Conservation (phyloP, 2,797 vertebrate species). For the Ptychobarbus kaznakovi region DNA sequence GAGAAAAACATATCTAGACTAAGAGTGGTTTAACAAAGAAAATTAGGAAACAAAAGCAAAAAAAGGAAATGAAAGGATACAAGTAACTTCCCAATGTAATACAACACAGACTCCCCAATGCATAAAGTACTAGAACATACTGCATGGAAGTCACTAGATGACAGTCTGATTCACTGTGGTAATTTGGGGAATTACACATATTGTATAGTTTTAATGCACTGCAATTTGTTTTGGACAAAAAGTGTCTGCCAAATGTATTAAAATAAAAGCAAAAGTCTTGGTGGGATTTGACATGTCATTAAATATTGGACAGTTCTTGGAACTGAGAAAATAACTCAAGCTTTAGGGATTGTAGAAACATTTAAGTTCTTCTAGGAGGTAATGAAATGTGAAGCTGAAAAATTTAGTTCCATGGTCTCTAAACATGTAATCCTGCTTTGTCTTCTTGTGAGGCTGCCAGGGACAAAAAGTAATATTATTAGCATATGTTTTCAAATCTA, state of each 20-base stretch:
- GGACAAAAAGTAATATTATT: conserved; percentile 25
- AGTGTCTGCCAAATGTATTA: background rate
- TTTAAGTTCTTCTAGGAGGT: conserved; percentile 24
- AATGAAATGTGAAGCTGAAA: conserved; percentile 31
- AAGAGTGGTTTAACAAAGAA: background rate
- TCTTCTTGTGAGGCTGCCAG: conserved; percentile 7
- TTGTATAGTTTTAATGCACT: background rate
- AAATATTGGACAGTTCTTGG: background rate
- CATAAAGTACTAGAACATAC: background rate
- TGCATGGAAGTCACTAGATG: background rate
- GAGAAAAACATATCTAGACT: background rate
- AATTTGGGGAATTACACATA: background rate
- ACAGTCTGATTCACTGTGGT: background rate
- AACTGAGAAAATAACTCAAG: conserved; percentile 6
- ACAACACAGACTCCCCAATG: background rate
- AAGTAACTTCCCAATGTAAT: conserved; percentile 29
- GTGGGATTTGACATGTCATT: conserved; percentile 12
- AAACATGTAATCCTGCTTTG: conserved; percentile 9
- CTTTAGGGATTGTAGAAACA: conserved; percentile 4
- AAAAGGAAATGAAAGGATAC: conserved; percentile 43
- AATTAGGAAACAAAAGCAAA: conserved; percentile 36
- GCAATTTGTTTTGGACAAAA: background rate
- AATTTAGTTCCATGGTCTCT: background rate
- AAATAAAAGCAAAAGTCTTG: background rate
- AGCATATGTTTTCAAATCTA: conserved; percentile 14